phyloP scores from a whole-genome alignment of 2,797 vertebrate genomes.

The Sebastes cheni region DNA sequence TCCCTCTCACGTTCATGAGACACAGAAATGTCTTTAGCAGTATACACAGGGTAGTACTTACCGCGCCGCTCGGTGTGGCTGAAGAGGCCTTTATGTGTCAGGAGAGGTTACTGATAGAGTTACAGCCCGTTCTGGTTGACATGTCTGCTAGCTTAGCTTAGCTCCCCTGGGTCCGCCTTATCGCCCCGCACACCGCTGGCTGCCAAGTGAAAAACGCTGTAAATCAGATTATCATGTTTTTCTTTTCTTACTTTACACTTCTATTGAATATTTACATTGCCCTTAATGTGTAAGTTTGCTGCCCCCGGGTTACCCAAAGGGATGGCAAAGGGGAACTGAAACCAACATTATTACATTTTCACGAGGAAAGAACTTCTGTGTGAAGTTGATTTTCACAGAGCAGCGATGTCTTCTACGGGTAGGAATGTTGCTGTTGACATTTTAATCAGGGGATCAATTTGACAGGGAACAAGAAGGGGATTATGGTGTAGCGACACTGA shows the following conservation, averaged over 20 bases:
- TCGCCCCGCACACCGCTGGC: neutral
- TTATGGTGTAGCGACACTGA: neutral
- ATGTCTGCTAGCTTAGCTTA: conserved; percentile 39
- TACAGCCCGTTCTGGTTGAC: conserved; percentile 45
- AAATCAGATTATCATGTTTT: conserved; percentile 26
- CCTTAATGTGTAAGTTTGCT: neutral
- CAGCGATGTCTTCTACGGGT: neutral
- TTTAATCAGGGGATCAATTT: conserved; percentile 21
- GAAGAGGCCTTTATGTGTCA: conserved; percentile 57
- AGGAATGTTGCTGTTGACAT: neutral
- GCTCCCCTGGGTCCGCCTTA: conserved; percentile 33
- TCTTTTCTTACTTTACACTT: conserved; percentile 3
- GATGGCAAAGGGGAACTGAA: neutral
- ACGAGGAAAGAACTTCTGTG: neutral
- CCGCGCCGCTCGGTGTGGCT: conserved; percentile 4
- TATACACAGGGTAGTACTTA: conserved; percentile 17
- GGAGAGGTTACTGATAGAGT: conserved; percentile 55
- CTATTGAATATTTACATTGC: conserved; percentile 8
- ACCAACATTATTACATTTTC: neutral
- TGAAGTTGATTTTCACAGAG: neutral
- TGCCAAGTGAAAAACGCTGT: conserved; percentile 4
- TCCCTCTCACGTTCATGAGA: neutral
- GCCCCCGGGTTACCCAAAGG: neutral
- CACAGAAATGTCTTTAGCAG: conserved; percentile 33
- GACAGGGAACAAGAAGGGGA: neutral